phyloP scores from a whole-genome alignment of 2,888 invertebrate species.

The Chymomyza procnemis region DNA sequence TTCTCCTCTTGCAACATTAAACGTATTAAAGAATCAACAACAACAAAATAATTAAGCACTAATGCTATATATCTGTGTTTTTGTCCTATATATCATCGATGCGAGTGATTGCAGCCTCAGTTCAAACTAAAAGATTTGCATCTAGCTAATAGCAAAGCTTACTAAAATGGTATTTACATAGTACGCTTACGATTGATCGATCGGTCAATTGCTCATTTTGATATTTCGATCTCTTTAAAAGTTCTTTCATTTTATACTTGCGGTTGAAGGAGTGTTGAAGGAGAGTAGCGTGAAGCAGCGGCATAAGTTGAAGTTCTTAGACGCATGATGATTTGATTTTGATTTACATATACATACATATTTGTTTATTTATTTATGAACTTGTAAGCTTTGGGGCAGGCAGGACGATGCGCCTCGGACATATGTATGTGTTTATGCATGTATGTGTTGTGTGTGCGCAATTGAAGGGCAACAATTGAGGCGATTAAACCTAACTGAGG shows the following conservation, averaged over 20 bases:
- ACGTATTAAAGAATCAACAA: too few relatives aligned
- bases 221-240: conserved; percentile 35
- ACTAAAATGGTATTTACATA: neutral
- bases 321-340: neutral
- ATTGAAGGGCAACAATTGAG: neutral
- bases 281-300: conserved; percentile 16
- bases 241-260: neutral
- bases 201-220: conserved; percentile 18
- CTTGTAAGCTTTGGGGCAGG: neutral
- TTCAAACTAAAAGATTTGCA: neutral
- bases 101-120: neutral
- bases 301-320: conserved; percentile 17
- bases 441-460: neutral
- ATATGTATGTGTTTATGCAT: neutral
- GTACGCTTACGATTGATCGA: neutral
- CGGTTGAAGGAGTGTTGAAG: neutral
- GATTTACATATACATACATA: neutral
- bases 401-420: too few relatives aligned
- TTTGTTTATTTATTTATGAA: neutral
- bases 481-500: neutral
- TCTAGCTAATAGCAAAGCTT: neutral
- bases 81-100: neutral
- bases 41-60: too few relatives aligned
- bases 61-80: too few relatives aligned
- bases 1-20: too few relatives aligned